Conservation (phyloP, 2,888 invertebrate species). For the Listrodromus nycthemerus region DNA sequence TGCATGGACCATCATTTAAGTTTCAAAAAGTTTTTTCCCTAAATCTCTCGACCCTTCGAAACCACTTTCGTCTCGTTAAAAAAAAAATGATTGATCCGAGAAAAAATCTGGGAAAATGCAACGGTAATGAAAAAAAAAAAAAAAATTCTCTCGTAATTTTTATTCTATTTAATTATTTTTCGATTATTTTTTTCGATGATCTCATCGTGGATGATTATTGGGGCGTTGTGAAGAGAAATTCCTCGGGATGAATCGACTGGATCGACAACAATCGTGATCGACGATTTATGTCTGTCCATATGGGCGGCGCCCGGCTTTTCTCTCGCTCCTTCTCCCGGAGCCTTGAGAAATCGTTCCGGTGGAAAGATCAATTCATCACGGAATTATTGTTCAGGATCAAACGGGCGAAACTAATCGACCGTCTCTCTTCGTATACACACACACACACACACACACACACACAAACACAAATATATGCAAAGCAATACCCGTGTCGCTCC, state of each 20-base stretch:
- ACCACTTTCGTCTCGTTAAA: too few relatives aligned
- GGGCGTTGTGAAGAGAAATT: constrained; percentile 20
- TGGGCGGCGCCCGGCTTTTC: constrained; percentile 19
- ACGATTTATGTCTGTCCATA: constrained; percentile 57
- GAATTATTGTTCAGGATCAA: constrained; percentile 73
- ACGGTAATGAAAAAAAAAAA: too few relatives aligned
- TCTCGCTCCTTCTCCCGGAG: constrained; percentile 8
- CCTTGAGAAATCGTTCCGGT: constrained; percentile 64
- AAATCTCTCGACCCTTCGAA: too few relatives aligned
- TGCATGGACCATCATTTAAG: too few relatives aligned
- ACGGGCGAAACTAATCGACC: constrained; percentile 77
- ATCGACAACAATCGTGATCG: constrained; percentile 59
- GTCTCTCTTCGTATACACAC: not conserved
- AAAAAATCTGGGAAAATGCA: constrained; percentile 1
- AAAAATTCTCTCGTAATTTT: not conserved
- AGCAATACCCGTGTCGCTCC: constrained; percentile 31
- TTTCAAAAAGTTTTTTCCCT: too few relatives aligned
- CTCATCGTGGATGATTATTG: constrained; percentile 21
- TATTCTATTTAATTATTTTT: not conserved
- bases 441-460: too few relatives aligned
- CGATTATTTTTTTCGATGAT: constrained; percentile 20
- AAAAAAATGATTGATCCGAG: not conserved
- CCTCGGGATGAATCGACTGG: constrained; percentile 44
- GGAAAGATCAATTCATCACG: constrained; percentile 64
- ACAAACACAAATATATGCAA: constrained; percentile 1